Conservation (phyloP, 2,797 vertebrate species). For the Microhierax caerulescens region DNA sequence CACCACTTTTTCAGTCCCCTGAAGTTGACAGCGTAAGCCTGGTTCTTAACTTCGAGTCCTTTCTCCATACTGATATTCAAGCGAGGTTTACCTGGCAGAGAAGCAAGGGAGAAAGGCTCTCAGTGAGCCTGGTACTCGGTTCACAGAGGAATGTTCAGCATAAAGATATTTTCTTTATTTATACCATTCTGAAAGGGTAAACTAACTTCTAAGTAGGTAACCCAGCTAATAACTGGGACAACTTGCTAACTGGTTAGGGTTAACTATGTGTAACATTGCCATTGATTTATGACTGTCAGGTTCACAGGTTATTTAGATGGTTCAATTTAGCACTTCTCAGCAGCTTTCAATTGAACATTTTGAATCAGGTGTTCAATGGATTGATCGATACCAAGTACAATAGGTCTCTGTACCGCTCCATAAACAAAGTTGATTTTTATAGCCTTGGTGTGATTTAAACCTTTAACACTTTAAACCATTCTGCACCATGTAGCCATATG, state of each 20-base stretch:
- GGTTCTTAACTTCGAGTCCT: neutral
- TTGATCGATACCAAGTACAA: conserved; percentile 53
- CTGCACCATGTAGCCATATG: neutral
- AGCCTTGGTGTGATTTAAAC: conserved; percentile 42
- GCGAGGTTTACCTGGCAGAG: neutral
- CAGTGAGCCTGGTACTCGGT: neutral
- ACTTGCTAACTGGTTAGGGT: conserved; percentile 41
- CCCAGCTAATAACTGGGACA: neutral
- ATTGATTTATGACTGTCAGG: conserved; percentile 39
- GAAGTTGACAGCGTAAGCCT: neutral
- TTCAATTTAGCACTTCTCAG: conserved; percentile 43
- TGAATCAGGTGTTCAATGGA: conserved; percentile 42
- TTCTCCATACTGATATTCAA: neutral
- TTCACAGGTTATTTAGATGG: conserved; percentile 30
- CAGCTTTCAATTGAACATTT: conserved; percentile 50
- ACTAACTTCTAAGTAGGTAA: neutral
- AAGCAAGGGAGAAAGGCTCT: neutral
- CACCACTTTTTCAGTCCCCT: neutral
- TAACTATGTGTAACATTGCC: conserved; percentile 17
- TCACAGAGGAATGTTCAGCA: neutral
- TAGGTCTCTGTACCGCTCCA: conserved; percentile 32
- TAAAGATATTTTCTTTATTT: neutral
- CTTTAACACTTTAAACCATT: conserved; percentile 23
- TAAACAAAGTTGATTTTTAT: conserved; percentile 59
- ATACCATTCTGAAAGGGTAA: neutral